Conservation (phyloP, 2,888 invertebrate genomes). For the Macrophya alboannulata region DNA sequence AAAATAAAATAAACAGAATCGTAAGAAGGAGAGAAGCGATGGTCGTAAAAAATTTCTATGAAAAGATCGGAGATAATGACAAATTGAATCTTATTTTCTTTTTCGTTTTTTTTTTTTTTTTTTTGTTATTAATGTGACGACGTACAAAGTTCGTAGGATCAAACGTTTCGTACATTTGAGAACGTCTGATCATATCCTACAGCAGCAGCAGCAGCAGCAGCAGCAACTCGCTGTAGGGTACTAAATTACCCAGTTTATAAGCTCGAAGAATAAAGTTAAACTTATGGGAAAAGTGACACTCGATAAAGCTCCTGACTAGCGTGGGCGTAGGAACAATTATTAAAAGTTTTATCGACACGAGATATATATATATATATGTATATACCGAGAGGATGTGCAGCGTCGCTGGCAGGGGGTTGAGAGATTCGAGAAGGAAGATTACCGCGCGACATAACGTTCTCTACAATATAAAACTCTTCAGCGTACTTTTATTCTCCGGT, state of each 20-base stretch:
- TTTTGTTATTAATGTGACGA: neutral
- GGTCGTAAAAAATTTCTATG: neutral
- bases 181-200: neutral
- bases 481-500: neutral
- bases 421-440: neutral
- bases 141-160: neutral
- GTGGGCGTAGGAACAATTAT: constrained; percentile 66
- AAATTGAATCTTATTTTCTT: neutral
- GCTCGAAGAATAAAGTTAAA: constrained; percentile 7
- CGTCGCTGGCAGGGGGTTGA: neutral
- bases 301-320: constrained; percentile 58
- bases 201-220: too few species aligned
- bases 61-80: neutral
- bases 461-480: neutral
- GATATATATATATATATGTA: neutral
- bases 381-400: neutral
- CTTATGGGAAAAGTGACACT: constrained; percentile 55
- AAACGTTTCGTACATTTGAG: neutral
- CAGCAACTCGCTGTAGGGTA: neutral
- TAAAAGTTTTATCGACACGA: constrained; percentile 75
- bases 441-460: neutral
- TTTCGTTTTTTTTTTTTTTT: neutral
- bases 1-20: neutral
- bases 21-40: neutral
- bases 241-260: constrained; percentile 9